phyloP scores from a whole-genome alignment of 2,797 vertebrate species.

The Hyperoplus lanceolatus region DNA sequence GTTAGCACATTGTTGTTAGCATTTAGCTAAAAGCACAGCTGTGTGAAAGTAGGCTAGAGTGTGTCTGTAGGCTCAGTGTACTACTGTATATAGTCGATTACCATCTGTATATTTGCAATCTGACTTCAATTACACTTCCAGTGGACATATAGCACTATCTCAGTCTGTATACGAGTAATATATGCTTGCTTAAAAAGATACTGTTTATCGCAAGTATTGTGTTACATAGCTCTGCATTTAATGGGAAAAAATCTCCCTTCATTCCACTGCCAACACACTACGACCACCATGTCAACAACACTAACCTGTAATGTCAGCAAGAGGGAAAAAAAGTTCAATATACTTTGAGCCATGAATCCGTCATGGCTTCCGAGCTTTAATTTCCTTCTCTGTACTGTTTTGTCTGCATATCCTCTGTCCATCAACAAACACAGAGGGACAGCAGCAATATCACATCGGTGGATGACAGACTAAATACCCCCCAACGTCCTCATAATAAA shows the following conservation, averaged over 20 bases:
- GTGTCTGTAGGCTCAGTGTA: no score
- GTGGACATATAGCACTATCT: not conserved
- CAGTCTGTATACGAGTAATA: not conserved
- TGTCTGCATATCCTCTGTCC: conserved; percentile 49
- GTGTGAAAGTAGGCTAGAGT: no score
- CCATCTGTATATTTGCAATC: not conserved
- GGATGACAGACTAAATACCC: conserved; percentile 58
- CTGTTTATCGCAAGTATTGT: not conserved
- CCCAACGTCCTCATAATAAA: conserved; percentile 42
- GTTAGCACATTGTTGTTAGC: not conserved
- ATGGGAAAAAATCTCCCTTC: not conserved
- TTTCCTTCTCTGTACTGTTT: conserved; percentile 55
- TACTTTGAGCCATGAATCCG: conserved; percentile 1
- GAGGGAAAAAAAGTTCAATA: conserved; percentile 26
- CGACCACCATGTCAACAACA: conserved; percentile 37
- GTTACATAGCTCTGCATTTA: conserved; percentile 2
- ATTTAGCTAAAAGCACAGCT: not conserved
- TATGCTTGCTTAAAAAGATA: not conserved
- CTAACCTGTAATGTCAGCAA: conserved; percentile 28
- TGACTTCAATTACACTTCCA: not conserved
- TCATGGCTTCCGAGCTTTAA: conserved; percentile 37
- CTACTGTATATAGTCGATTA: not conserved
- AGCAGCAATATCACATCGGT: conserved; percentile 38
- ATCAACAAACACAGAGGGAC: conserved; percentile 54
- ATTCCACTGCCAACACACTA: conserved; percentile 6